phyloP scores from a whole-genome alignment of 1,140 invertebrate species.

The Lepidurus arcticus region DNA sequence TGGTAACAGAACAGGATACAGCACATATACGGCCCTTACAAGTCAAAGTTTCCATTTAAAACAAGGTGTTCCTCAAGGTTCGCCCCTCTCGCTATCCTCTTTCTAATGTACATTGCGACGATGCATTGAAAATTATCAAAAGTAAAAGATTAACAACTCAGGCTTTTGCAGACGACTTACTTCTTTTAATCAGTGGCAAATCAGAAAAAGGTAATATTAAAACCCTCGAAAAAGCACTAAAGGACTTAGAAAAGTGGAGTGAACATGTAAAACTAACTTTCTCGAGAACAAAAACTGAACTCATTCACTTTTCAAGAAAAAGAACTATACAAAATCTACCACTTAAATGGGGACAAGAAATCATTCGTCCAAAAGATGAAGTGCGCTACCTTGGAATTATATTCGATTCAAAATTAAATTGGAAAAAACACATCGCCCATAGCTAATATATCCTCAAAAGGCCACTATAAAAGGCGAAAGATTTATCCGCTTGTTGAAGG shows the following conservation, averaged over 20 bases:
- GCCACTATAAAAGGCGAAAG: too few species aligned
- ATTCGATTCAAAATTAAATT: background rate
- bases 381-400: background rate
- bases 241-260: too few species aligned
- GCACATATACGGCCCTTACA: background rate
- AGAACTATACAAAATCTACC: background rate
- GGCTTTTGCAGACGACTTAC: too few species aligned
- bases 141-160: background rate
- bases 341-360: background rate
- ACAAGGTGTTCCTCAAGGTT: slow-evolving; percentile 20
- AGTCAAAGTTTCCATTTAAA: background rate
- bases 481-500: too few species aligned
- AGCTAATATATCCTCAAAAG: background rate
- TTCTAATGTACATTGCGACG: background rate
- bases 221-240: too few species aligned
- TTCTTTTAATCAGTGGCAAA: too few species aligned
- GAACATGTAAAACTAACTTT: background rate
- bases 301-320: background rate
- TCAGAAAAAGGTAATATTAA: too few species aligned
- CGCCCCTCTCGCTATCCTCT: background rate
- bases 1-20: background rate
- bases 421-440: background rate
- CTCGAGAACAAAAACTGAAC: background rate
- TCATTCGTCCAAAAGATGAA: background rate
- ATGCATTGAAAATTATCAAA: background rate